Base-by-base conservation (phyloP, 1,140 invertebrate genomes). In the Brachionus calyciflorus region DNA sequence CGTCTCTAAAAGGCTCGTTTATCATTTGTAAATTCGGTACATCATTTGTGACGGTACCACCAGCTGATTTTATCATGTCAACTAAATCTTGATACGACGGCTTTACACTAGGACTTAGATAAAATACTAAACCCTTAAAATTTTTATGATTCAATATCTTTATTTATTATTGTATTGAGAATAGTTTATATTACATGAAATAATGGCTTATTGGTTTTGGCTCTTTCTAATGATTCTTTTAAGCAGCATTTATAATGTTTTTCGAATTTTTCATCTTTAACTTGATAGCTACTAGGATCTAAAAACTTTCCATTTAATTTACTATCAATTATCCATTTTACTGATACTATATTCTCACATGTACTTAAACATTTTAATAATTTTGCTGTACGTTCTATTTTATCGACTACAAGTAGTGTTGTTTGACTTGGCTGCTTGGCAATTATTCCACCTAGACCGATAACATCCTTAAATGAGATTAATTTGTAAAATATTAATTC, bases 311-410 rank as follows among this genome's bases (percentile, higher is more conserved):
- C 69, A 49, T 51, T 49, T 10, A 51, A n/a, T 37, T 55, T 49
- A 53, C 69, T 73, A 14, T 73, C 69, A 12, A 73, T 49, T 1
- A 73, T 49, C 69, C 69, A 73, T 33, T 73, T 73, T 9, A 73
- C 30, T 4, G 28, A n/a, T 9, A 73, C 46, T 41, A 73, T 55
- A 55, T 73, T 37, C 9, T 73, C 69, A 41, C 46, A 48, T 19
- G 69, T 73, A 26, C 69, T 73, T 24, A 73, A 28, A 14, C 46
- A 73, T 28, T 73, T 73, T 41, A 73, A 33, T 24, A 73, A n/a
- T 24, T 73, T 73, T 24, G 69, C 69, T 6, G 69, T 73, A 41
- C 69, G 19, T 19, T 73, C 69, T n/a, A 73, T 73, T 55, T 73
- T 73, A 26, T 73, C 69, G 6, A 73, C 69, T n/a, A 53, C 28